Conservation (phyloP, 1,140 invertebrate genomes). For the Pseudobourletiella spinata region DNA sequence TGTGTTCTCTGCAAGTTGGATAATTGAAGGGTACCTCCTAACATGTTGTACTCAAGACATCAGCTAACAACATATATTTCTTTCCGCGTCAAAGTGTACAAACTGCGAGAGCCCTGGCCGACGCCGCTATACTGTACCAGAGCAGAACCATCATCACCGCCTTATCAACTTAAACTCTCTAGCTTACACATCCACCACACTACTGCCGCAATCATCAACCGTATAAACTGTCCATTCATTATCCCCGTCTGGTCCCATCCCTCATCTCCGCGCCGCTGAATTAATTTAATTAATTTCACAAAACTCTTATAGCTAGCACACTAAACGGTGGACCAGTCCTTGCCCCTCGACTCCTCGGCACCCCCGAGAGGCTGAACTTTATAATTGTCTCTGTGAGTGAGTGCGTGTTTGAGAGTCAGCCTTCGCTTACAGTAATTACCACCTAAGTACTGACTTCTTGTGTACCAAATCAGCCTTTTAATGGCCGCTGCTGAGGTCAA, state of each 20-base stretch:
- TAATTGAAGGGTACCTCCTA: slow-evolving; percentile 3
- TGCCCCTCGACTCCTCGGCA: too few species aligned
- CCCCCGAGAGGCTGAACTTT: too few species aligned
- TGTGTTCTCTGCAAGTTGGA: slow-evolving; percentile 2
- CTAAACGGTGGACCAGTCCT: too few species aligned
- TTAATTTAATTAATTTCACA: neutral
- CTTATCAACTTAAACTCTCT: neutral
- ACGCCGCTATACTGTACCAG: neutral
- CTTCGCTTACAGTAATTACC: too few species aligned
- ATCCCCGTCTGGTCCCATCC: neutral
- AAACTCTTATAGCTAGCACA: too few species aligned
- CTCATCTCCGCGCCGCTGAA: neutral
- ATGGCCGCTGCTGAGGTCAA: too few species aligned
- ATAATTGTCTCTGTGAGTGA: too few species aligned
- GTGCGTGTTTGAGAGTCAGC: too few species aligned
- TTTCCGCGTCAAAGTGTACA: too few species aligned
- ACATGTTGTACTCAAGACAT: neutral
- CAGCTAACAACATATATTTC: neutral
- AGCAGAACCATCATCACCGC: neutral
- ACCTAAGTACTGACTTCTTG: too few species aligned
- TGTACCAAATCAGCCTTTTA: too few species aligned
- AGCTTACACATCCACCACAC: neutral
- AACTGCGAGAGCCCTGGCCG: too few species aligned
- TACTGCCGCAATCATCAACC: neutral
- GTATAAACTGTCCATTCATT: neutral